Conservation (phyloP, 2,113 vertebrate species). For the Tachuris rubrigastra region DNA sequence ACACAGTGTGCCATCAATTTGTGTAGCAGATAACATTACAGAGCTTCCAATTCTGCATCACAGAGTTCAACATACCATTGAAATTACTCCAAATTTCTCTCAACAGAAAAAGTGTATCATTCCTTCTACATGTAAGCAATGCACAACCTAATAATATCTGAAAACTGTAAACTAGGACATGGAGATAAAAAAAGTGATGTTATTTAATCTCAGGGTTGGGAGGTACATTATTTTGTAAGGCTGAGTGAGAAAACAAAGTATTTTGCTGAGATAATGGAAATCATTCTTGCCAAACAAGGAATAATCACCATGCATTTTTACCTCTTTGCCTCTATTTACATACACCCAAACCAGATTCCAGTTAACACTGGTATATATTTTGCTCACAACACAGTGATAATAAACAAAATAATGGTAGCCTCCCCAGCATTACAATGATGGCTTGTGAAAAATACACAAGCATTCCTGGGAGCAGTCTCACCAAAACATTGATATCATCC, state of each 20-base stretch:
- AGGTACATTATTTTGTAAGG: not conserved
- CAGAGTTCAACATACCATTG: not conserved
- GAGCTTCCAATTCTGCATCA: not conserved
- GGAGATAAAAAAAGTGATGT: not conserved
- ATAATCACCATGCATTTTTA: not conserved
- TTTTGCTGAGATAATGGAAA: conserved; percentile 22
- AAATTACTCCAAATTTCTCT: conserved; percentile 2
- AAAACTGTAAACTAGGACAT: conserved; percentile 1
- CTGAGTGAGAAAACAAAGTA: not conserved
- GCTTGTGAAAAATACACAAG: not conserved
- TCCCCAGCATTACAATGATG: not conserved
- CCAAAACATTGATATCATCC: not conserved
- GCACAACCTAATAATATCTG: not conserved
- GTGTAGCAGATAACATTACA: not conserved
- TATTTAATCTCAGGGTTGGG: not conserved
- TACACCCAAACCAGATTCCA: not conserved
- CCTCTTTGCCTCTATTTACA: not conserved
- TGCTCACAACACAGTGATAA: not conserved
- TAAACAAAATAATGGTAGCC: not conserved
- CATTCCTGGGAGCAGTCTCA: not conserved
- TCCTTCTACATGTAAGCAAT: not conserved
- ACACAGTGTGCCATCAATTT: not conserved
- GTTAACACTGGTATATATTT: not conserved
- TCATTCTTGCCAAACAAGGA: not conserved
- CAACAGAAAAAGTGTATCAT: not conserved